Percentiles rank a stretch among this genome's conserved stretches.
Evolutionary conservation across 2,797 vertebrate genomes (phyloP).

Genomic region (Aldrovandia affinis): DNA sequence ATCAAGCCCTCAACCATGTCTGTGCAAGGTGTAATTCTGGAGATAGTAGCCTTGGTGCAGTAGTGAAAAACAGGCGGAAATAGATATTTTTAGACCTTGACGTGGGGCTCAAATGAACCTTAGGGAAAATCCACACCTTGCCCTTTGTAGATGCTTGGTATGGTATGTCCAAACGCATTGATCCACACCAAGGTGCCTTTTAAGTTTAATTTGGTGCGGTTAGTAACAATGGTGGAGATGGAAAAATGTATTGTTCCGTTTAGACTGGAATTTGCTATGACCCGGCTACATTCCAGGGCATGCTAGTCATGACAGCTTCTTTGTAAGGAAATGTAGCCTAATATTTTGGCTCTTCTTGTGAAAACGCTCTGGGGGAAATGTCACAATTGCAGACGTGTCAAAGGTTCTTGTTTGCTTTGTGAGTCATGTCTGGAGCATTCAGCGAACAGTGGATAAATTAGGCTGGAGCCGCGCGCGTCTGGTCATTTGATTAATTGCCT

Average conservation of each 20-base stretch:
- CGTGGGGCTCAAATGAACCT: neutral
- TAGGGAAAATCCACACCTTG: neutral
- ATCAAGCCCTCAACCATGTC: too few species aligned
- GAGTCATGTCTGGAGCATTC: conserved; percentile 1
- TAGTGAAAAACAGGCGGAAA: too few species aligned
- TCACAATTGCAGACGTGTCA: neutral
- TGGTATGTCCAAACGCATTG: neutral
- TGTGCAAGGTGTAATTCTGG: too few species aligned
- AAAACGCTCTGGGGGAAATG: neutral
- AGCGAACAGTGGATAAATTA: neutral
- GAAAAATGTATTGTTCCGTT: neutral
- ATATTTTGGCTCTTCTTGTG: neutral
- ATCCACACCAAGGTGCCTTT: neutral
- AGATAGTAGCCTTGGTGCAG: too few species aligned
- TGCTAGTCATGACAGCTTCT: conserved; percentile 4
- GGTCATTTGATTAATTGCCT: neutral
- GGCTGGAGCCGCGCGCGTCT: neutral
- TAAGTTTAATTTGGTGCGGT: neutral
- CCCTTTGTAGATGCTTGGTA: neutral
- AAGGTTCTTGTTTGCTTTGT: conserved; percentile 5
- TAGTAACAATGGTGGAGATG: neutral
- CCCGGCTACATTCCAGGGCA: neutral
- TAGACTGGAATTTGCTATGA: neutral
- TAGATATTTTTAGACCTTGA: too few species aligned
- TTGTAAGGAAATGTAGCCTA: neutral